Evolutionary conservation across 1,140 invertebrate genomes (phyloP).

Genomic region (Dendroctonus ponderosae): DNA sequence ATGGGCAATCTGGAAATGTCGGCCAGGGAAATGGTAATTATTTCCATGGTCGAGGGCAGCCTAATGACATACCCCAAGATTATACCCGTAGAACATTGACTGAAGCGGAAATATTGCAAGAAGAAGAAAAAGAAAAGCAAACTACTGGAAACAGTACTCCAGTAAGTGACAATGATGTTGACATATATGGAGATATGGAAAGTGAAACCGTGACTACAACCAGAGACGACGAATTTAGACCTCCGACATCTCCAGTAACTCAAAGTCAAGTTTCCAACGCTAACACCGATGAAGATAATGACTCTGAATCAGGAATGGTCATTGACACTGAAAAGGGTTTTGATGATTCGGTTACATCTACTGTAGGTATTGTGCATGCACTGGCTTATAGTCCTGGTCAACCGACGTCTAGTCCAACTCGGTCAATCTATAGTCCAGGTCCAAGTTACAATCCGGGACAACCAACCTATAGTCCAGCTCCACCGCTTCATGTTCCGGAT

Average conservation of each 20-base stretch:
- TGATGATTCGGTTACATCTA: slow-evolving; percentile 34
- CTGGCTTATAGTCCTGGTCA: slow-evolving; percentile 18
- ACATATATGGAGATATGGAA: slow-evolving; percentile 61
- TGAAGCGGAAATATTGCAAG: slow-evolving; percentile 29
- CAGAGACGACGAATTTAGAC: slow-evolving; percentile 35
- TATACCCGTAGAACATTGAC: slow-evolving; percentile 42
- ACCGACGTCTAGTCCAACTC: slow-evolving; percentile 10
- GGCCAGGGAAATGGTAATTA: neutral
- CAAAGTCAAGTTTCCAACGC: slow-evolving; percentile 17
- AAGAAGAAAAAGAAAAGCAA: slow-evolving; percentile 33
- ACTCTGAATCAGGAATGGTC: slow-evolving; percentile 63
- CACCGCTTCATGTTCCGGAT: slow-evolving; percentile 1
- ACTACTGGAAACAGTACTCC: slow-evolving; percentile 28
- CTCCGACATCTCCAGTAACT: slow-evolving; percentile 49
- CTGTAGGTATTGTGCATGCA: slow-evolving; percentile 11
- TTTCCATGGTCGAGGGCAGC: neutral
- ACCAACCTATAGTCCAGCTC: slow-evolving; percentile 20
- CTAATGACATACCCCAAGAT: slow-evolving; percentile 43
- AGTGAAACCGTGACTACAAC: slow-evolving; percentile 52
- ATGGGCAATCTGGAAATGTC: neutral
- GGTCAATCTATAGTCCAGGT: neutral
- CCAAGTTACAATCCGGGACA: slow-evolving; percentile 11
- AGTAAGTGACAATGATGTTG: slow-evolving; percentile 51
- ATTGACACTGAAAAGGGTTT: slow-evolving; percentile 59
- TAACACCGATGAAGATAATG: slow-evolving; percentile 53